Conservation (phyloP, 2,797 vertebrate genomes). For the Halcyon badia region DNA sequence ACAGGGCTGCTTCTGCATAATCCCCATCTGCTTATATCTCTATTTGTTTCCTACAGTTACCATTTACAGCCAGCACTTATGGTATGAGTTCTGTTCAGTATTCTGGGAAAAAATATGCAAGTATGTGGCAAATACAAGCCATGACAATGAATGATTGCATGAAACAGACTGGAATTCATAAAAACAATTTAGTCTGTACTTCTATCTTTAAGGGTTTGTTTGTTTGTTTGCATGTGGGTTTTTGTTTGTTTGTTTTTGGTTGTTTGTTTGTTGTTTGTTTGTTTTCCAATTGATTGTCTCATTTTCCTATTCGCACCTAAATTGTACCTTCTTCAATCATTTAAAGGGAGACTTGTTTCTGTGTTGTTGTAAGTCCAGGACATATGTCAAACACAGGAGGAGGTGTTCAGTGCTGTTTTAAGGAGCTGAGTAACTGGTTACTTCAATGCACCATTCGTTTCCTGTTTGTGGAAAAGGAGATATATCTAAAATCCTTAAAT, state of each 20-base stretch:
- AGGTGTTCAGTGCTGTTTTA: background rate
- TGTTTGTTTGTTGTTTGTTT: too few species aligned
- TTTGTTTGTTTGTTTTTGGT: background rate
- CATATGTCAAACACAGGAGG: background rate
- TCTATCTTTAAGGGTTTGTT: background rate
- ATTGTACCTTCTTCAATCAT: background rate
- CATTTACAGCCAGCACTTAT: conserved; percentile 68
- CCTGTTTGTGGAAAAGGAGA: background rate
- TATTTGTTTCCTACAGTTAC: conserved; percentile 61
- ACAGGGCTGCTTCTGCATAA: conserved; percentile 56
- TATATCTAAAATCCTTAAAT: background rate
- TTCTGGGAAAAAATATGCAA: conserved; percentile 24
- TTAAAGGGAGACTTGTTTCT: background rate
- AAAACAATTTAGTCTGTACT: background rate
- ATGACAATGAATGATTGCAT: conserved; percentile 7
- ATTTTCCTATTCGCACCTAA: background rate
- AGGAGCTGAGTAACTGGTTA: background rate
- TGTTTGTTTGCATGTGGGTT: too few species aligned
- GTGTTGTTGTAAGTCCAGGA: background rate
- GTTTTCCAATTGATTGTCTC: background rate
- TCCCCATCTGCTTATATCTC: conserved; percentile 59
- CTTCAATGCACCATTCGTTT: background rate
- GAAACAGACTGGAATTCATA: background rate
- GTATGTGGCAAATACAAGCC: background rate
- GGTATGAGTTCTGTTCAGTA: conserved; percentile 51